Evolutionary conservation across 2,797 vertebrate species (phyloP), one percentile per base, ranked within the genome.

Genomic region (Lateolabrax maculatus): DNA sequence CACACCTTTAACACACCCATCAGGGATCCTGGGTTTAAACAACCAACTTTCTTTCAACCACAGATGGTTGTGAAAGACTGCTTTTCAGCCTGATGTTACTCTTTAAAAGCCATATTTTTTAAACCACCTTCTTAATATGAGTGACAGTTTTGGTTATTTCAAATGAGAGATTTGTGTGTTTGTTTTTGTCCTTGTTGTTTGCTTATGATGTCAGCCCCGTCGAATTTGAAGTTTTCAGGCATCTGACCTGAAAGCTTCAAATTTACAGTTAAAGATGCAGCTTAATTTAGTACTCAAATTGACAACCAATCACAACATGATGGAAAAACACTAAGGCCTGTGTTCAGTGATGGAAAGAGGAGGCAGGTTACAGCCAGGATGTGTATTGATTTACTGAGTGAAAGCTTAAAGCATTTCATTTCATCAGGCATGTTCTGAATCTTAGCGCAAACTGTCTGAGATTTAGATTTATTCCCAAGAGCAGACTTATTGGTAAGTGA

Each of bases 291-390:
- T 21, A n/a, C 10, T 77, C 19, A 46, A 21, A 67, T 12, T 34
- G 27, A 51, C 60, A 58, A 44, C 34, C 34, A 37, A 53, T 37
- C 37, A 23, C 36, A 34, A 46, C 31, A n/a, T 48, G 48, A 62
- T 31, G 62, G 53, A 55, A 15, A 25, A n/a, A 34, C 79, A 31
- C 34, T 0, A 11, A 9, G 15, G 34, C 23, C 18, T 13, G 48
- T 44, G 16, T 19, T 69, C 37, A 53, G 58, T 39, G 53, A 55
- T 16, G 27, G 41, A 55, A 43, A 34, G 16, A 49, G 46, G 74
- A 52, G 23, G 46, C 53, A 41, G 37, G 63, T 66, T 34, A 18
- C 56, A 65, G 70, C 10, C 39, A 31, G 56, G 13, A 11, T 39
- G 3, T 25, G 2, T 41, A 41, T 52, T 62, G 61, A 71, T 74